Conservation (phyloP, 2,888 invertebrate genomes). For the Abscondita cerata region DNA sequence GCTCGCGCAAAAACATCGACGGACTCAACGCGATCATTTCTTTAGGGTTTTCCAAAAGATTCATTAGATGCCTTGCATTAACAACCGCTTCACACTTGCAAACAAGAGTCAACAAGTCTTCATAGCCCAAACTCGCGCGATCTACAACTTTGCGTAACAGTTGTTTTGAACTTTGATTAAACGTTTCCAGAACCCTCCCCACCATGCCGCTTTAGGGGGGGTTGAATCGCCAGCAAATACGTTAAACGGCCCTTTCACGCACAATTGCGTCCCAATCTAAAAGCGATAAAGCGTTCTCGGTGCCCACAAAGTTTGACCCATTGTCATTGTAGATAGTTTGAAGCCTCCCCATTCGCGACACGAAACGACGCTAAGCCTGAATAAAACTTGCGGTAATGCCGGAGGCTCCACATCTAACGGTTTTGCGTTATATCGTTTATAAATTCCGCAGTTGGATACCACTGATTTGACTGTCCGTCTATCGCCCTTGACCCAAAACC, state of each 20-base stretch:
- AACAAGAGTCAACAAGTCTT: constrained; percentile 31
- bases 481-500: constrained; percentile 41
- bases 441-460: constrained; percentile 26
- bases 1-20: neutral
- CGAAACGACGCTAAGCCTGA: constrained; percentile 37
- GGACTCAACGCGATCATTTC: constrained; percentile 28
- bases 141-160: constrained; percentile 48
- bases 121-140: constrained; percentile 42
- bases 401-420: neutral
- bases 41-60: constrained; percentile 28
- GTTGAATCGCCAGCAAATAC: constrained; percentile 47
- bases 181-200: constrained; percentile 56
- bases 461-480: constrained; percentile 30
- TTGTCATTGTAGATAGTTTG: constrained; percentile 52
- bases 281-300: constrained; percentile 38
- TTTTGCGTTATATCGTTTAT: constrained; percentile 48
- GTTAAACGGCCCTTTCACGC: constrained; percentile 20
- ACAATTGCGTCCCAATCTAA: constrained; percentile 39
- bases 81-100: constrained; percentile 46
- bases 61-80: constrained; percentile 48
- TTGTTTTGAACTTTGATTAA: constrained; percentile 54
- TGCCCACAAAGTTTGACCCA: constrained; percentile 52
- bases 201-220: constrained; percentile 51
- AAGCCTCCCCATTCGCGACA: constrained; percentile 41
- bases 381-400: constrained; percentile 38